Evolutionary conservation across 64 coral and sea anemone species (phyloP).

Genomic region (Montipora sp.): DNA sequence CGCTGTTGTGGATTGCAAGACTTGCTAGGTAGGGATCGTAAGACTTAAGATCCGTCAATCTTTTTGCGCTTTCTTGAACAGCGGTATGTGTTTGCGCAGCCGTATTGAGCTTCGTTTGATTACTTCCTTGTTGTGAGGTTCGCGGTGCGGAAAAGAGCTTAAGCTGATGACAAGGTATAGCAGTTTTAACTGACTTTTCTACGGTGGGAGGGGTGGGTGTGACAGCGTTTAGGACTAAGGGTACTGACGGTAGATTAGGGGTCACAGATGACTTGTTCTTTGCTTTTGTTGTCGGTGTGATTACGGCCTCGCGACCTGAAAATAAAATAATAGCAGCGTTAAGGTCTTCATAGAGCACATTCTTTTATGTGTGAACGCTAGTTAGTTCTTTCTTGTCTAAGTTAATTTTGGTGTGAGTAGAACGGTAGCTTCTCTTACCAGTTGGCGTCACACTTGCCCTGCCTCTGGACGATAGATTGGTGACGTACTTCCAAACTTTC

Average conservation of each 20-base stretch:
- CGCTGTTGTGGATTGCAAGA: background rate
- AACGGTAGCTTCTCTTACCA: background rate
- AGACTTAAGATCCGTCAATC: background rate
- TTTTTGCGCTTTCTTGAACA: slow-evolving; percentile 1
- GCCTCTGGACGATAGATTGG: slow-evolving; percentile 18
- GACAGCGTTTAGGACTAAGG: background rate
- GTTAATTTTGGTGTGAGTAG: background rate
- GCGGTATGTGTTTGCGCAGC: background rate
- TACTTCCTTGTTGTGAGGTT: background rate
- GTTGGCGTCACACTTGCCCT: background rate
- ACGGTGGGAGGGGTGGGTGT: background rate
- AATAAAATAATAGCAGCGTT: background rate
- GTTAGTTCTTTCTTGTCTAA: too few species aligned
- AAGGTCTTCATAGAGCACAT: background rate
- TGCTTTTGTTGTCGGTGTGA: background rate
- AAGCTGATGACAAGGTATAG: background rate
- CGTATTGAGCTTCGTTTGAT: background rate
- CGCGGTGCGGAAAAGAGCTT: slow-evolving; percentile 24
- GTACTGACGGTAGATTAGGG: slow-evolving; percentile 4
- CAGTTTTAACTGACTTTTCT: slow-evolving; percentile 15
- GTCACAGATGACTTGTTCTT: background rate
- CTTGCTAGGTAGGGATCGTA: slow-evolving; percentile 3
- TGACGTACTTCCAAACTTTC: slow-evolving; percentile 54
- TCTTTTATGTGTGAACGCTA: background rate
- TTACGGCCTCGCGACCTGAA: background rate